Base-by-base conservation (phyloP, 1,140 invertebrate species). In the Armadillidium nasatum region DNA sequence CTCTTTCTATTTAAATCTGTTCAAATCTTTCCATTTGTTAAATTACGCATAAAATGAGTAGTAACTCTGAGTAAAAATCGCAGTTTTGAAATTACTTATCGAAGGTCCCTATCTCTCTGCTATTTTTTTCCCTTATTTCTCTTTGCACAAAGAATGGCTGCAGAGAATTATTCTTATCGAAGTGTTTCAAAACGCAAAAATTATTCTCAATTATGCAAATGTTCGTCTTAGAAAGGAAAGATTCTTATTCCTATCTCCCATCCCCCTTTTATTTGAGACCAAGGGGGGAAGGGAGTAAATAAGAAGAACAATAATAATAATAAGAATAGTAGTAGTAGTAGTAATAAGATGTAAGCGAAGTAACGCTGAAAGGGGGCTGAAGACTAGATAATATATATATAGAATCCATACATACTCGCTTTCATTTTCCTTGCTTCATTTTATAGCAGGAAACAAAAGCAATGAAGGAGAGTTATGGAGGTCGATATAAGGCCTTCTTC, bases 401-500 rank as follows among this genome's bases (percentile, higher is more conserved):
- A 33, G 33, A 33, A 33, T 33, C 33, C 33, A 33, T 19, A 60
- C 50, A 60, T 15, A 60, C 19, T 15, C 50, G 50, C 50, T 19
- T 60, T 60, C 50, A 60, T 60, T 60, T 60, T 60, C 50, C 50
- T 60, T 19, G 50, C 50, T 60, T 60, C 50, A 60, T 60, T 60
- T 60, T 60, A 60, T 60, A 19, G 50, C 50, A 60, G 50, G 50
- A 60, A 60, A 60, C 50, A 60, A 60, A 15, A 60, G 50, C 50
- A 60, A 60, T 60, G 50, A 60, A 60, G 50, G 19, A 60, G 50
- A 60, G 50, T 60, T 60, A 60, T 60, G 50, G 50, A 60, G 50
- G 50, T 75, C 79, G 78, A 74, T 76, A 80, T 81, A 81, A 79
- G 83, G 83, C 82, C 74, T 75, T 73, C 73, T 75, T 75, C 74